Evolutionary conservation across 2,888 invertebrate species (phyloP).

Genomic region (Andrena hattorfiana): DNA sequence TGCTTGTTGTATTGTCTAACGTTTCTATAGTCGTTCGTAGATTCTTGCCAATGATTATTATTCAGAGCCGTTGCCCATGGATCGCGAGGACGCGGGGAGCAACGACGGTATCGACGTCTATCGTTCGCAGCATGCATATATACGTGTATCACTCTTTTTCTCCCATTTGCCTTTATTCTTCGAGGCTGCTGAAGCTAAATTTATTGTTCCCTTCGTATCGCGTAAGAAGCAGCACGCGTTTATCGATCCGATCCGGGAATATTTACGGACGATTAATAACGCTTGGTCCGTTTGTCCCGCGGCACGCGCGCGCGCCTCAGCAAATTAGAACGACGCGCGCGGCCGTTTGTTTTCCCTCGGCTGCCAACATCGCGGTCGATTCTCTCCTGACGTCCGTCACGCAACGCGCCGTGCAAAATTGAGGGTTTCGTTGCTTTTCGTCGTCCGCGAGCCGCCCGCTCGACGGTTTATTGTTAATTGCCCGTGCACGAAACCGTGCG

Average conservation of each 20-base stretch:
- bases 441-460: constrained; percentile 17
- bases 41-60: constrained; percentile 25
- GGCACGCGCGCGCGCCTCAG: constrained; percentile 13
- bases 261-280: constrained; percentile 59
- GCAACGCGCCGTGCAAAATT: constrained; percentile 43
- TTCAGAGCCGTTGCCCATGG: constrained; percentile 23
- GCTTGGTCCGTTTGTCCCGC: constrained; percentile 45
- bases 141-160: constrained; percentile 10
- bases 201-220: constrained; percentile 54
- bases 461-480: constrained; percentile 48
- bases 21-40: constrained; percentile 5
- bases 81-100: constrained; percentile 23
- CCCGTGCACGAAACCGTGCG: constrained; percentile 48
- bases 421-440: constrained; percentile 47
- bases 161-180: constrained; percentile 26
- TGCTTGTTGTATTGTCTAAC: constrained; percentile 6
- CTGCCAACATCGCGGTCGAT: constrained; percentile 37
- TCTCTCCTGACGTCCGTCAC: constrained; percentile 39
- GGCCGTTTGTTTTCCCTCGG: constrained; percentile 45
- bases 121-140: not conserved
- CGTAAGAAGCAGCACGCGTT: constrained; percentile 26
- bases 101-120: constrained; percentile 17
- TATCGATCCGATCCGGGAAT: constrained; percentile 52
- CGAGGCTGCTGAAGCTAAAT: constrained; percentile 49
- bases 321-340: constrained; percentile 48